Evolutionary conservation across 2,888 invertebrate species (phyloP).

Genomic region (Tipula vernalis): DNA sequence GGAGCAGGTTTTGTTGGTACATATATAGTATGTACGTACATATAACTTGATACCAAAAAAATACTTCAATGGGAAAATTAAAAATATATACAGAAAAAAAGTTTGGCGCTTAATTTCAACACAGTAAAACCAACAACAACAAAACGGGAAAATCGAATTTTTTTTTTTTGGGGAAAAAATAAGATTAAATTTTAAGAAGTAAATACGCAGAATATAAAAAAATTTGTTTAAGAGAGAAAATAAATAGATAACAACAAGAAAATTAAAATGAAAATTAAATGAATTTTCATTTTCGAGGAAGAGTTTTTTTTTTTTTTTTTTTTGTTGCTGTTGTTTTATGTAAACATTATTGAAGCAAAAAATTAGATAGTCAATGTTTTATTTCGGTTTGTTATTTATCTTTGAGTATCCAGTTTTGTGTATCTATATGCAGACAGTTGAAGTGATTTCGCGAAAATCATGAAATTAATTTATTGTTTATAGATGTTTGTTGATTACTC

Average conservation of each 20-base stretch:
- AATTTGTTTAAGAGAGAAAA: neutral
- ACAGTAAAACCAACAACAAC: neutral
- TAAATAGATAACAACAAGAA: slow-evolving; percentile 4
- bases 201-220: neutral
- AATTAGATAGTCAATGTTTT: neutral
- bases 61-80: neutral
- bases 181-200: neutral
- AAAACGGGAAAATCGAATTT: neutral
- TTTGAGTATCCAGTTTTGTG: neutral
- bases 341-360: neutral
- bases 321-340: neutral
- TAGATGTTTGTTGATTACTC: no score
- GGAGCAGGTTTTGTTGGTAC: neutral
- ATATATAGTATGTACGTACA: no score
- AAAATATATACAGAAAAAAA: neutral
- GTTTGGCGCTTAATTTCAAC: neutral
- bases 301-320: neutral
- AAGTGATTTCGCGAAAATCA: neutral
- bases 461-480: no score
- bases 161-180: neutral
- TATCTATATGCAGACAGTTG: neutral
- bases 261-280: slow-evolving; percentile 4
- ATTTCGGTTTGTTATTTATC: neutral
- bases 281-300: neutral
- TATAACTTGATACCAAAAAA: neutral